Evolutionary conservation across 2,888 invertebrate genomes (phyloP).

Genomic region (Acleris literana): DNA sequence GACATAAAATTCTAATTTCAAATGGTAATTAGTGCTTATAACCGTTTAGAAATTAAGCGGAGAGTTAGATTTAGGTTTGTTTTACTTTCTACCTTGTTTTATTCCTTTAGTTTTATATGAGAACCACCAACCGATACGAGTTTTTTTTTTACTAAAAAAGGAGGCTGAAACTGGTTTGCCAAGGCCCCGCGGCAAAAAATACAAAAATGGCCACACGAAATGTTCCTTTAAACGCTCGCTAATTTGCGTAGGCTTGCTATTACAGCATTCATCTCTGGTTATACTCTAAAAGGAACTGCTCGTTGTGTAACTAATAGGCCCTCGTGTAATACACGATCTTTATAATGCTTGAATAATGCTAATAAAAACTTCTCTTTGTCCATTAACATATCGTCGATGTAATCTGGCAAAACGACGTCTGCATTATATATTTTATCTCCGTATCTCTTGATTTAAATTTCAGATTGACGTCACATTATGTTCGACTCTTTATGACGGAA

Average conservation of each 20-base stretch:
- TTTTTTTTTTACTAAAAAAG: slow-evolving; percentile 36
- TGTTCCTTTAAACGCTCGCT: slow-evolving; percentile 44
- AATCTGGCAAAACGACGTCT: background rate
- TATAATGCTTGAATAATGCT: slow-evolving; percentile 18
- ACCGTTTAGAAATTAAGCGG: slow-evolving; percentile 1
- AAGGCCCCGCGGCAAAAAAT: slow-evolving; percentile 35
- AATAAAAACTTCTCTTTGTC: slow-evolving; percentile 23
- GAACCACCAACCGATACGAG: slow-evolving; percentile 34
- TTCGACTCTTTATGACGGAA: background rate
- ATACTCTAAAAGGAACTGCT: slow-evolving; percentile 32
- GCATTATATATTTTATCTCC: background rate
- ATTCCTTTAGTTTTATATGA: slow-evolving; percentile 22
- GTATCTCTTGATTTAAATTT: background rate
- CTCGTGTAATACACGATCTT: slow-evolving; percentile 30
- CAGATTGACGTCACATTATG: slow-evolving; percentile 2
- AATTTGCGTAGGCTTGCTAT: slow-evolving; percentile 50
- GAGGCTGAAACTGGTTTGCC: slow-evolving; percentile 34
- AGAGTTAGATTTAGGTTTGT: slow-evolving; percentile 2
- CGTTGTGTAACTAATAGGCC: slow-evolving; percentile 29
- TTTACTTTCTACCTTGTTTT: slow-evolving; percentile 17
- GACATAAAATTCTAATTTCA: background rate
- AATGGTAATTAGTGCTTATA: slow-evolving; percentile 8
- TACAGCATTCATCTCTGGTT: slow-evolving; percentile 46
- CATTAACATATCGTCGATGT: slow-evolving; percentile 9
- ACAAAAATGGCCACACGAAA: slow-evolving; percentile 45